Evolutionary conservation across 2,888 invertebrate species (phyloP).

Genomic region (Clistopyga incitator): DNA sequence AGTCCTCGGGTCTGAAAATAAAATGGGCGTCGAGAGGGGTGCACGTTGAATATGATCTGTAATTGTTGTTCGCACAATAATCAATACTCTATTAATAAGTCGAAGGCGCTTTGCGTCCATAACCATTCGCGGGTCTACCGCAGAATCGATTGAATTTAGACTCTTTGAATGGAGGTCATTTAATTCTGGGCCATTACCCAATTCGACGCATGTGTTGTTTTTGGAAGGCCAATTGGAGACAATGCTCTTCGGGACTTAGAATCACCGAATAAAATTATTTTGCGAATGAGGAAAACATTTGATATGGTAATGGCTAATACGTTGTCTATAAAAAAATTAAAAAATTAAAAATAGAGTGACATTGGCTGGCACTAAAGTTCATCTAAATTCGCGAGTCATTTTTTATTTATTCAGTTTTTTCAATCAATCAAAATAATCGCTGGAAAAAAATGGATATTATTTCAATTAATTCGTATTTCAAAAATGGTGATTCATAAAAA

Average conservation of each 20-base stretch:
- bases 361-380: background rate
- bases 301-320: background rate
- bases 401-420: background rate
- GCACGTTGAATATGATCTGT: background rate
- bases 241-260: background rate
- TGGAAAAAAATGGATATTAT: too few species aligned
- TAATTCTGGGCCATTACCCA: background rate
- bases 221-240: background rate
- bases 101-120: background rate
- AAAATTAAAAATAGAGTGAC: background rate
- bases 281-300: background rate
- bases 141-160: background rate
- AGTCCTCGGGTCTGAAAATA: constrained; percentile 6
- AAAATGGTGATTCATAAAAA: too few species aligned
- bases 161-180: background rate
- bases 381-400: background rate
- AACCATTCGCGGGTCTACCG: background rate
- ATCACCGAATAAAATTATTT: background rate
- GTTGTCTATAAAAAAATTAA: background rate
- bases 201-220: background rate
- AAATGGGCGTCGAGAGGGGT: background rate
- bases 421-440: too few species aligned
- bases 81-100: background rate
- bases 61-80: constrained; percentile 12
- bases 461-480: too few species aligned